Conservation (phyloP, 2,113 vertebrate species). For the Campylomormyrus tamandua region DNA sequence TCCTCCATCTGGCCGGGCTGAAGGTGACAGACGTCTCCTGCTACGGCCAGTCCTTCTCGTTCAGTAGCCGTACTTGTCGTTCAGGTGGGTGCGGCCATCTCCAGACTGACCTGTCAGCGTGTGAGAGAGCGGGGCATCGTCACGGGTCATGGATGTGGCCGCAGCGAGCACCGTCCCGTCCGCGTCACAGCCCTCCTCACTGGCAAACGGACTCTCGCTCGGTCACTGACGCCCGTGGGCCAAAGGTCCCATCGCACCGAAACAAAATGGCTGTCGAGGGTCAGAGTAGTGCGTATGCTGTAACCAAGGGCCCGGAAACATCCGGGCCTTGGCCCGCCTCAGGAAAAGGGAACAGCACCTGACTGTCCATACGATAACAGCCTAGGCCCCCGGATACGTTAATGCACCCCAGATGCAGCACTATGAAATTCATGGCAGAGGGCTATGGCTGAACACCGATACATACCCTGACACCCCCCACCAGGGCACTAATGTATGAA, state of each 20-base stretch:
- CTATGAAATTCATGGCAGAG: neutral
- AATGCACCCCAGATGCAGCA: neutral
- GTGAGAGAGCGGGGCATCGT: neutral
- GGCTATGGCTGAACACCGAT: neutral
- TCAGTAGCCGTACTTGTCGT: constrained; percentile 93
- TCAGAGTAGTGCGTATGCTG: neutral
- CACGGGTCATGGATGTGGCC: neutral
- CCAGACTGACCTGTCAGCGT: constrained; percentile 75
- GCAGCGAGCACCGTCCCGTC: neutral
- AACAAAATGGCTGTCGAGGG: neutral
- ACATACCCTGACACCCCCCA: neutral
- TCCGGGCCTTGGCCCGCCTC: neutral
- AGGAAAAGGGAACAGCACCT: neutral
- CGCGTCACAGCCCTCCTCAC: neutral
- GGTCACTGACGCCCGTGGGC: neutral
- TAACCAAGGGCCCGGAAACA: neutral
- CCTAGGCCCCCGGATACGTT: neutral
- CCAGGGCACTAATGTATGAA: neutral
- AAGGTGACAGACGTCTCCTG: neutral
- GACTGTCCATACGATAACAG: neutral
- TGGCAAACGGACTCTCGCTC: neutral
- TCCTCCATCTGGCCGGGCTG: neutral
- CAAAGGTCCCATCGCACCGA: neutral
- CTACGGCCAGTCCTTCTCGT: neutral
- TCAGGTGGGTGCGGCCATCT: constrained; percentile 89